Evolutionary conservation across 2,888 invertebrate genomes (phyloP).

Genomic region (Cyrtodaria siliqua): DNA sequence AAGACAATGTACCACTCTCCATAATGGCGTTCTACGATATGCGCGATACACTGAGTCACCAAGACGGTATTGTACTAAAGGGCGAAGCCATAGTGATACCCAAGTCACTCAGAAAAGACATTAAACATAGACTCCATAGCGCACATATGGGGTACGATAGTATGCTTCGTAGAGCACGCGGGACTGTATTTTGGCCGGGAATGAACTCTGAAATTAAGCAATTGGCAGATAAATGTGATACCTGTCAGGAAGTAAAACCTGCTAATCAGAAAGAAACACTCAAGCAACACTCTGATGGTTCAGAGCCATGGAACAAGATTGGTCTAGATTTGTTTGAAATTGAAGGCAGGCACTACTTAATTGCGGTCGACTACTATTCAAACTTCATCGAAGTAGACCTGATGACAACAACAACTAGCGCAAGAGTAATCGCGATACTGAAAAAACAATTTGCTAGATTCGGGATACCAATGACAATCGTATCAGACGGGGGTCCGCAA

Average conservation of each 20-base stretch:
- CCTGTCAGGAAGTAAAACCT: neutral
- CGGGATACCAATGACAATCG: conserved; percentile 45
- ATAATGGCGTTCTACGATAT: conserved; percentile 23
- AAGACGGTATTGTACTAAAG: conserved; percentile 24
- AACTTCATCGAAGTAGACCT: conserved; percentile 35
- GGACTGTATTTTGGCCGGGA: conserved; percentile 18
- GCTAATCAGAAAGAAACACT: conserved; percentile 2
- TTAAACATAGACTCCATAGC: conserved; percentile 16
- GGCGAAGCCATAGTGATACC: conserved; percentile 18
- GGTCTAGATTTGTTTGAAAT: conserved; percentile 40
- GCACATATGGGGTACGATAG: conserved; percentile 17
- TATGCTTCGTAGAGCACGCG: conserved; percentile 6
- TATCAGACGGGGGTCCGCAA: conserved; percentile 54
- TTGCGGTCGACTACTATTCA: conserved; percentile 48
- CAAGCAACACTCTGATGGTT: conserved; percentile 27
- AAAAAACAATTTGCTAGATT: conserved; percentile 48
- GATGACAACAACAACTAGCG: conserved; percentile 23
- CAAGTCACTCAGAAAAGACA: conserved; percentile 22
- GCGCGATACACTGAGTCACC: conserved; percentile 24
- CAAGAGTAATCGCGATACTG: conserved; percentile 30
- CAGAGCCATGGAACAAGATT: conserved; percentile 34
- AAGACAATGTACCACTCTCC: neutral
- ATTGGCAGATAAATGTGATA: neutral
- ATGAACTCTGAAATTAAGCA: conserved; percentile 18
- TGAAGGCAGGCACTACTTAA: conserved; percentile 29